Evolutionary conservation across 2,113 vertebrate genomes (phyloP).

Genomic region (Alouatta palliata): DNA sequence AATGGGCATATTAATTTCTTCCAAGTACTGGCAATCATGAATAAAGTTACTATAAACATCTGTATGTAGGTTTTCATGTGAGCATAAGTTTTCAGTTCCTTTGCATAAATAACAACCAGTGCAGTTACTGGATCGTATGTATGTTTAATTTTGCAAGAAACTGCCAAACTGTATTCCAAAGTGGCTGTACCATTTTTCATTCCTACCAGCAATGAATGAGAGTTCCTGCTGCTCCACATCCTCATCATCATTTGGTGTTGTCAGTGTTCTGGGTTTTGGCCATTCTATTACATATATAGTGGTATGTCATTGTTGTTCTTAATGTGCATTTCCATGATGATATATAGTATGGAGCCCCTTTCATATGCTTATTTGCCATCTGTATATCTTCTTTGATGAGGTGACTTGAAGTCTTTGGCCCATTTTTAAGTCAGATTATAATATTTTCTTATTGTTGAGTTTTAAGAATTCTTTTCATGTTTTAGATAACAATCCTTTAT

Average conservation of each 20-base stretch:
- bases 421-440: background rate
- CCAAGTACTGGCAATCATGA: background rate
- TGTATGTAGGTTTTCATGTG: background rate
- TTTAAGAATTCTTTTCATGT: background rate
- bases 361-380: background rate
- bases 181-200: background rate
- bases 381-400: background rate
- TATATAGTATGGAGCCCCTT: background rate
- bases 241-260: background rate
- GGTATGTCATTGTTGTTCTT: background rate
- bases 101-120: background rate
- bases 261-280: background rate
- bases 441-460: background rate
- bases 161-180: background rate
- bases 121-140: background rate
- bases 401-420: background rate
- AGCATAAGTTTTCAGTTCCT: background rate
- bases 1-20: background rate
- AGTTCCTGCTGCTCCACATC: background rate
- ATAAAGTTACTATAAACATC: background rate
- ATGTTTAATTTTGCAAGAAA: background rate
- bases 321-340: background rate
- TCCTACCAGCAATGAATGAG: background rate
- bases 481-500: background rate
- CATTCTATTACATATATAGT: background rate